Conservation (phyloP, 2,888 invertebrate species). For the Spisula solida region DNA sequence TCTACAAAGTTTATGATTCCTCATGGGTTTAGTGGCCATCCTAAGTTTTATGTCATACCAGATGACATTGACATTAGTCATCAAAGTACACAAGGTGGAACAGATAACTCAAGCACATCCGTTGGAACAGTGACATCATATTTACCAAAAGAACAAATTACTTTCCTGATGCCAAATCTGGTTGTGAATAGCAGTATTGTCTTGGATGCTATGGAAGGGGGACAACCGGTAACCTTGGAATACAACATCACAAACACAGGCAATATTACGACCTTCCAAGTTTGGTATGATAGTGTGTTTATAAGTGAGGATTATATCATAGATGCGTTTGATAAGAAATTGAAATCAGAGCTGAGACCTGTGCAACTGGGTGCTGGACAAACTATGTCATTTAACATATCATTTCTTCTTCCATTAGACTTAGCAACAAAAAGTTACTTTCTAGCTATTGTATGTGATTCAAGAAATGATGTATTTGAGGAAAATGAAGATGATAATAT, state of each 20-base stretch:
- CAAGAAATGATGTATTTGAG: slow-evolving; percentile 55
- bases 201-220: slow-evolving; percentile 32
- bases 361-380: slow-evolving; percentile 21
- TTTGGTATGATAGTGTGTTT: slow-evolving; percentile 51
- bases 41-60: slow-evolving; percentile 37
- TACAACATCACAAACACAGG: slow-evolving; percentile 55
- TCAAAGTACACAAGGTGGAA: background rate
- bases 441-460: slow-evolving; percentile 52
- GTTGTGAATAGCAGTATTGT: background rate
- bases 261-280: background rate
- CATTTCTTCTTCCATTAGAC: slow-evolving; percentile 53
- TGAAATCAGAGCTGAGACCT: slow-evolving; percentile 21
- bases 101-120: background rate
- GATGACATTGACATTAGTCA: background rate
- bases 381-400: slow-evolving; percentile 4
- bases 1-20: slow-evolving; percentile 42
- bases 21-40: slow-evolving; percentile 4
- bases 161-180: slow-evolving; percentile 41
- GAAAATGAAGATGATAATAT: slow-evolving; percentile 57
- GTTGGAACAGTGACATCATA: background rate
- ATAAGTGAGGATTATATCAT: slow-evolving; percentile 54
- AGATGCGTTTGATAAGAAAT: slow-evolving; percentile 58
- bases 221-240: slow-evolving; percentile 48
- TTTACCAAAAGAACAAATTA: background rate
- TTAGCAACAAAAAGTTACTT: slow-evolving; percentile 53